Evolutionary conservation across 2,888 invertebrate species (phyloP).

Genomic region (Chrysodeixis includens): DNA sequence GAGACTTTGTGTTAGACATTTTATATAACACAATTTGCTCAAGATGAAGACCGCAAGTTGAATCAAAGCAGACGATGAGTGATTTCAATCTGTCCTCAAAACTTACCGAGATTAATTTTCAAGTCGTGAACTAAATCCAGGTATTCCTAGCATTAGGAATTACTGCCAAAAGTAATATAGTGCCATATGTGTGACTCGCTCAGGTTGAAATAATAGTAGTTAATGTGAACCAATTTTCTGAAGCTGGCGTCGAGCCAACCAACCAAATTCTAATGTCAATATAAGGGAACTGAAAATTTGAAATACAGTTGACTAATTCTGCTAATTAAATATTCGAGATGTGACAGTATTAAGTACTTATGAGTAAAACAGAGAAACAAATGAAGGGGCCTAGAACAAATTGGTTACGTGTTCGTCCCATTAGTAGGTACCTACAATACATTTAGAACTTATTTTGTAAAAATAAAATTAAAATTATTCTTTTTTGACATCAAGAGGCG

Average conservation of each 20-base stretch:
- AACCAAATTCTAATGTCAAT: conserved; percentile 43
- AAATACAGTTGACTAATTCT: conserved; percentile 24
- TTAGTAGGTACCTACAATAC: too few species aligned
- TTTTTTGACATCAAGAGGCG: too few species aligned
- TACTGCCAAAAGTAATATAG: conserved; percentile 32
- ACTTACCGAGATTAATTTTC: background rate
- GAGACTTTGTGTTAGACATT: too few species aligned
- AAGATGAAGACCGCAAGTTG: too few species aligned
- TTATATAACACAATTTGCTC: too few species aligned
- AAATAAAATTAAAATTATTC: too few species aligned
- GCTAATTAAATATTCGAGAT: background rate
- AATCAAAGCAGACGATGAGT: background rate
- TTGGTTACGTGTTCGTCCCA: too few species aligned
- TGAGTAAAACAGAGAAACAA: background rate
- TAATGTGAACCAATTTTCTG: conserved; percentile 53
- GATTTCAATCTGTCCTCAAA: background rate
- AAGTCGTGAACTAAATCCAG: conserved; percentile 13
- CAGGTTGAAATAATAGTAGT: conserved; percentile 35
- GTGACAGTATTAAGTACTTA: background rate
- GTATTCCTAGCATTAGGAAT: conserved; percentile 28
- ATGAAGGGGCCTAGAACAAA: too few species aligned
- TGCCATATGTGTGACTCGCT: conserved; percentile 26
- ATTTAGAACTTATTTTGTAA: too few species aligned
- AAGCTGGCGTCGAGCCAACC: conserved; percentile 52
- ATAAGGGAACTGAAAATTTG: conserved; percentile 30